Evolutionary conservation across 2,797 vertebrate genomes (phyloP), one percentile per base, ranked within the genome.

Genomic region (Rhinophrynus dorsalis): DNA sequence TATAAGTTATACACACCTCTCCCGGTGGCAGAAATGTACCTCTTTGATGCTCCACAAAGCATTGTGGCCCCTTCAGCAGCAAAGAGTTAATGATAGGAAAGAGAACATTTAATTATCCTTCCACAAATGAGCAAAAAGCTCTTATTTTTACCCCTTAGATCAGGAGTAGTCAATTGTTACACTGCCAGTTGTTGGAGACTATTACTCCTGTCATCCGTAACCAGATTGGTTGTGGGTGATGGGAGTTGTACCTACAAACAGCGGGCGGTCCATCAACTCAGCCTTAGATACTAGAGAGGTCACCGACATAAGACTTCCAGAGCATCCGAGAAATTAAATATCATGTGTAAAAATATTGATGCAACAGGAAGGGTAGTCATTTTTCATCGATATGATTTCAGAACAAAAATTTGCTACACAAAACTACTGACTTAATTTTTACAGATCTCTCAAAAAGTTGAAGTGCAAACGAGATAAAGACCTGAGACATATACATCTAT

Each of bases 381-480:
- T 50, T 52, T 68, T 60, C 56, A 69, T 32, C 5, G 12, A 26
- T 12, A n/a, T 62, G 10, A 18, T 62, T 70, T 50, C 12, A 65
- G 35, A 51, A 58, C 44, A 51, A 21, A 70, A 54, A 30, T 15
- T 58, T 26, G 54, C 45, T 57, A 52, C 42, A 72, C 52, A 51
- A 52, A 65, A 72, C 24, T 44, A 38, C 47, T 37, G 67, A 69
- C 38, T 37, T 48, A n/a, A 24, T 58, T 65, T 69, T 56, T 72
- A 58, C 52, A 72, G 54, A 58, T 72, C 44, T 51, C 61, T 65
- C 44, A 72, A 58, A 63, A 70, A 71, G 54, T 71, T 38, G 40
- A 64, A 72, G 68, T 72, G 68, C 68, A 72, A 72, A 72, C 68
- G 33, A 72, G 61, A 23, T 65, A 72, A 72, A 65, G 61, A 72